Evolutionary conservation across 2,797 vertebrate genomes (phyloP).

Genomic region (Gymnoscopelus microlampas): DNA sequence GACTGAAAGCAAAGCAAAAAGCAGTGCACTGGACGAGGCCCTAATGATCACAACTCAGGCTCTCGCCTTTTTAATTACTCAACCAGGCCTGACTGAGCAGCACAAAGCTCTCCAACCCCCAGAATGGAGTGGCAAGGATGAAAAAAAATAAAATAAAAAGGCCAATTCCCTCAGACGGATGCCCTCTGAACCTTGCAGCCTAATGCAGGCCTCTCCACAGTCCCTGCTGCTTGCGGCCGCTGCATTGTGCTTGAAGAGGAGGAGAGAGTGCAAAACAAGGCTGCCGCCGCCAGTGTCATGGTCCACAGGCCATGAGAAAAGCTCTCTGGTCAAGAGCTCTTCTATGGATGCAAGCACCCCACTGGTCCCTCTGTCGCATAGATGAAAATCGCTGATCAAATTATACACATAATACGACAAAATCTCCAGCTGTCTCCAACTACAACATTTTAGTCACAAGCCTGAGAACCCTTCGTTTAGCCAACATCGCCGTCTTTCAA

Average conservation of each 20-base stretch:
- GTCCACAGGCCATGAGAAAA: slow-evolving; percentile 69
- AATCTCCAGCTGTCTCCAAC: slow-evolving; percentile 40
- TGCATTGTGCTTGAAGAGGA: slow-evolving; percentile 63
- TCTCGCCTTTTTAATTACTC: slow-evolving; percentile 84
- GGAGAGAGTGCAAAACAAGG: slow-evolving; percentile 64
- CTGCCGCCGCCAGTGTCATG: slow-evolving; percentile 71
- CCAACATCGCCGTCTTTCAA: slow-evolving; percentile 52
- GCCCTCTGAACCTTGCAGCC: slow-evolving; percentile 75
- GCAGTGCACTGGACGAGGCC: slow-evolving; percentile 56
- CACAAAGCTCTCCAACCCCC: slow-evolving; percentile 71
- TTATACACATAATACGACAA: not conserved
- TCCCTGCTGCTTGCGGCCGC: slow-evolving; percentile 63
- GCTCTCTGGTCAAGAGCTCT: slow-evolving; percentile 60
- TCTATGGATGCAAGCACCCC: slow-evolving; percentile 38
- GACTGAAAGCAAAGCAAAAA: slow-evolving; percentile 28
- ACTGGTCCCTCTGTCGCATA: slow-evolving; percentile 17
- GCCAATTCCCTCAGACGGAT: slow-evolving; percentile 67
- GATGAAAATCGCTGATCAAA: not conserved
- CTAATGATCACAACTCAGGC: slow-evolving; percentile 77
- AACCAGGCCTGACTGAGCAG: slow-evolving; percentile 82
- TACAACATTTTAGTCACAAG: slow-evolving; percentile 62
- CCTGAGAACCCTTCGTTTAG: slow-evolving; percentile 66
- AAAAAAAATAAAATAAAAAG: slow-evolving; percentile 82
- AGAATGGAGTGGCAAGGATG: slow-evolving; percentile 66
- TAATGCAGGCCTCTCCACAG: slow-evolving; percentile 40